Percentiles rank a stretch among this genome's conserved stretches.
Conservation (phyloP, 2,888 invertebrate genomes). For the Punctoribates punctum region DNA sequence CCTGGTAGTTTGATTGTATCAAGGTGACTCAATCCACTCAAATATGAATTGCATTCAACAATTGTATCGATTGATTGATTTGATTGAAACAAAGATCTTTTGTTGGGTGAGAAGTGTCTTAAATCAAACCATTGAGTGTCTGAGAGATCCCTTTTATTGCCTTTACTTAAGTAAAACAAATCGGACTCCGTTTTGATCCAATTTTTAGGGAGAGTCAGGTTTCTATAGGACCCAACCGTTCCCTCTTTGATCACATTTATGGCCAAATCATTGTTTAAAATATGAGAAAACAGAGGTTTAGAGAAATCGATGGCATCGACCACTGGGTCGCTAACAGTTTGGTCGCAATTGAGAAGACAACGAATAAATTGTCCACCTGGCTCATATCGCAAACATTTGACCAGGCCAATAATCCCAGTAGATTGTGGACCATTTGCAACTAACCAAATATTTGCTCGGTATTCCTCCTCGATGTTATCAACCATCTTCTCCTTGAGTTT, state of each 20-base stretch:
- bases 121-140: constrained; percentile 85
- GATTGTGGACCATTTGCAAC: constrained; percentile 61
- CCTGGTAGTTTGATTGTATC: constrained; percentile 53
- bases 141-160: constrained; percentile 86
- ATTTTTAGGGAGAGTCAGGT: not conserved
- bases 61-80: too few relatives aligned
- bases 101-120: not conserved
- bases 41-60: too few relatives aligned
- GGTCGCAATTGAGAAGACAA: constrained; percentile 52
- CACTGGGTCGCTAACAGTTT: constrained; percentile 51
- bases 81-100: too few relatives aligned
- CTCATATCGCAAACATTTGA: constrained; percentile 83
- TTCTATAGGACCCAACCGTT: constrained; percentile 50
- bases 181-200: constrained; percentile 52
- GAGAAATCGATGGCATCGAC: constrained; percentile 60
- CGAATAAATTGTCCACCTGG: constrained; percentile 74
- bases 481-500: constrained; percentile 60
- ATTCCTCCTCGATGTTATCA: not conserved
- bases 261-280: constrained; percentile 48
- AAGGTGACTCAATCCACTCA: too few relatives aligned
- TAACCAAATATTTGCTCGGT: constrained; percentile 49
- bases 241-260: constrained; percentile 28
- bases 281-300: constrained; percentile 45
- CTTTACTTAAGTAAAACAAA: constrained; percentile 87
- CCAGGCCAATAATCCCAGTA: constrained; percentile 79